phyloP scores from a whole-genome alignment of 2,888 invertebrate genomes.

The Molorchus minor region DNA sequence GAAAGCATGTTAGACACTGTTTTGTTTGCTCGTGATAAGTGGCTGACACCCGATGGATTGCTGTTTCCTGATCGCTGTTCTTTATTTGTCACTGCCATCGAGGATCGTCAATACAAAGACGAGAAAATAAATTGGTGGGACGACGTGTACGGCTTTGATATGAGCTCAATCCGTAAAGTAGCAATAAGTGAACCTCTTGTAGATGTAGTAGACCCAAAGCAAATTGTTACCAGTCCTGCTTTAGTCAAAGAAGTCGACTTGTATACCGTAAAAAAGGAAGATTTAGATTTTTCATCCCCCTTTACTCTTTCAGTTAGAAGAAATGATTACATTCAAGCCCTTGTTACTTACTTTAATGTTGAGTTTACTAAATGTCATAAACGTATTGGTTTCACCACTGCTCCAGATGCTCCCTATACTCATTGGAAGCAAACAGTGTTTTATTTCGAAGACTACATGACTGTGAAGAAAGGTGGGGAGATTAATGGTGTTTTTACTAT shows the following conservation, averaged over 20 bases:
- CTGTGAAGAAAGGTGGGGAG: conserved; percentile 95
- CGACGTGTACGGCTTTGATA: conserved; percentile 99
- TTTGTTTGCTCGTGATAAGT: conserved; percentile 97
- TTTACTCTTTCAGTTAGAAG: conserved; percentile 82
- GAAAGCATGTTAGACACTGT: conserved; percentile 99
- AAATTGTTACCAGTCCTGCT: conserved; percentile 96
- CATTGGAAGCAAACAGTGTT: conserved; percentile 99
- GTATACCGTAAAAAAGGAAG: conserved; percentile 95
- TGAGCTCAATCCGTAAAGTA: conserved; percentile 97
- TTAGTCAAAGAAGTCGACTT: conserved; percentile 97
- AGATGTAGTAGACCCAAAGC: conserved; percentile 98
- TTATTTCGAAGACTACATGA: conserved; percentile 96
- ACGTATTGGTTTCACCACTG: conserved; percentile 96
- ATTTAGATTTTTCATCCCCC: conserved; percentile 90
- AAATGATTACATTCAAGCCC: conserved; percentile 96
- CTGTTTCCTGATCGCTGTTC: conserved; percentile 95
- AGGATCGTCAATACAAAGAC: conserved; percentile 99
- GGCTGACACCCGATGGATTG: conserved; percentile 91
- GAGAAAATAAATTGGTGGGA: conserved; percentile 99
- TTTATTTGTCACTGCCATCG: conserved; percentile 91
- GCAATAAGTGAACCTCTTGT: conserved; percentile 98
- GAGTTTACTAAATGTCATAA: conserved; percentile 99
- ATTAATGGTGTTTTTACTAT: conserved; percentile 91
- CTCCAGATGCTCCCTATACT: conserved; percentile 97
- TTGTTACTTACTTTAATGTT: conserved; percentile 99